Evolutionary conservation across 2,797 vertebrate genomes (phyloP), one percentile per base, ranked within the genome.

Genomic region (Enteromius fasciolatus): DNA sequence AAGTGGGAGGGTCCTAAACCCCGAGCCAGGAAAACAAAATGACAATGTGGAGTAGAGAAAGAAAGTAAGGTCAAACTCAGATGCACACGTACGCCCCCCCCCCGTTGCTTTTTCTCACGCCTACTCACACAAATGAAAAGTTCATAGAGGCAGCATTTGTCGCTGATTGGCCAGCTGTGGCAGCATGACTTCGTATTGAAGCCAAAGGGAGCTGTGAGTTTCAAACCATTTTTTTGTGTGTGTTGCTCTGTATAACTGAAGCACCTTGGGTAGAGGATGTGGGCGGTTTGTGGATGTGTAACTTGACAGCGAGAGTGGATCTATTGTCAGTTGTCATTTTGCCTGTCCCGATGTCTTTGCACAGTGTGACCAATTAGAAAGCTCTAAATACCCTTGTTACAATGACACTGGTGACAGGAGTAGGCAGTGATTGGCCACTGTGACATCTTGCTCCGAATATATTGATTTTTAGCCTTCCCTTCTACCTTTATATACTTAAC

Each of bases 341-440:
- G 25, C 44, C 18, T 33, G 33, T 81, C 64, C 59, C 36, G n/a
- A 72, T 78, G 64, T 52, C 67, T 61, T 39, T 82, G 67, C 61
- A 77, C 39, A 74, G 39, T 44, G 80, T 67, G 41, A 78, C 86
- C 82, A 87, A 89, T 86, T 86, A 86, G 85, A 87, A 83, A 50
- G 80, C 85, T 83, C 39, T 81, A 75, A 78, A 80, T 67, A 75
- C 52, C 76, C 68, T n/a, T 75, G 76, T 66, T 75, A 46, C 50
- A 54, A 57, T 76, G 17, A 78, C 33, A 39, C 54, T 39, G 46
- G 54, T 86, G 82, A 76, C 82, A 67, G 74, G 61, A 76, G 48
- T 17, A 14, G 39, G 36, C n/a, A 5, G n/a, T 79, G 64, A 82
- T 78, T 76, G 78, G 78, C 68, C 54, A 54, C 64, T 78, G 39